Percentiles rank a stretch among this genome's conserved stretches.
Conservation (phyloP, 2,113 vertebrate genomes). For the Campylomormyrus tamandua region DNA sequence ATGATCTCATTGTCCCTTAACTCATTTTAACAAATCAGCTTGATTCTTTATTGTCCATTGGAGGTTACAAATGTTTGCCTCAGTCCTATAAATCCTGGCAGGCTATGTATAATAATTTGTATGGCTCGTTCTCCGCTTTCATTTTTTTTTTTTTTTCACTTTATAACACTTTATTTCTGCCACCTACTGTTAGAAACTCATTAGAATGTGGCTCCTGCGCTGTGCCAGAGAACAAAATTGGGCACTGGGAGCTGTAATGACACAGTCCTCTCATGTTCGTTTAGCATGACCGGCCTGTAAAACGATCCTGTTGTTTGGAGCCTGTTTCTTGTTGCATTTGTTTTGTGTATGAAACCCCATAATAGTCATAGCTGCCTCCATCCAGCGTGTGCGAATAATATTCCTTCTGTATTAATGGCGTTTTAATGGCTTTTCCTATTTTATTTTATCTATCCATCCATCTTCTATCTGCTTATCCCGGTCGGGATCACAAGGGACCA, state of each 20-base stretch:
- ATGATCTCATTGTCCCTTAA: constrained; percentile 43
- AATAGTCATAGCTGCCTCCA: neutral
- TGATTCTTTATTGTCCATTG: constrained; percentile 33
- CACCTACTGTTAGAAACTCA: constrained; percentile 29
- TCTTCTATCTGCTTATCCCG: neutral
- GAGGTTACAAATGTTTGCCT: constrained; percentile 27
- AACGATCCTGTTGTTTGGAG: neutral
- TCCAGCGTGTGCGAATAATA: neutral
- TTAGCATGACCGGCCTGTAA: neutral
- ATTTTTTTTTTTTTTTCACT: constrained; percentile 20
- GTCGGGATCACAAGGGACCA: neutral
- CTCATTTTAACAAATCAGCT: constrained; percentile 44
- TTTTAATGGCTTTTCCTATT: neutral
- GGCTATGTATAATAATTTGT: constrained; percentile 31
- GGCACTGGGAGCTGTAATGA: constrained; percentile 11
- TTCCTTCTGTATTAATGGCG: neutral
- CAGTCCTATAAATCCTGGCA: constrained; percentile 37
- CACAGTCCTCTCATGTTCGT: neutral
- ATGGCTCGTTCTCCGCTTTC: constrained; percentile 28
- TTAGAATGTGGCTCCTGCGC: constrained; percentile 15
- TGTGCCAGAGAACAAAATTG: constrained; percentile 18
- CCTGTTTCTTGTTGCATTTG: neutral
- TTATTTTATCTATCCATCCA: neutral
- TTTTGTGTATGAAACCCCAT: neutral
- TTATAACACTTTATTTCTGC: constrained; percentile 30